A percentile compares a stretch with the other conserved stretches of the same genome.
Conservation (phyloP, 2,113 vertebrate species). For the Pteruthius melanotis region DNA sequence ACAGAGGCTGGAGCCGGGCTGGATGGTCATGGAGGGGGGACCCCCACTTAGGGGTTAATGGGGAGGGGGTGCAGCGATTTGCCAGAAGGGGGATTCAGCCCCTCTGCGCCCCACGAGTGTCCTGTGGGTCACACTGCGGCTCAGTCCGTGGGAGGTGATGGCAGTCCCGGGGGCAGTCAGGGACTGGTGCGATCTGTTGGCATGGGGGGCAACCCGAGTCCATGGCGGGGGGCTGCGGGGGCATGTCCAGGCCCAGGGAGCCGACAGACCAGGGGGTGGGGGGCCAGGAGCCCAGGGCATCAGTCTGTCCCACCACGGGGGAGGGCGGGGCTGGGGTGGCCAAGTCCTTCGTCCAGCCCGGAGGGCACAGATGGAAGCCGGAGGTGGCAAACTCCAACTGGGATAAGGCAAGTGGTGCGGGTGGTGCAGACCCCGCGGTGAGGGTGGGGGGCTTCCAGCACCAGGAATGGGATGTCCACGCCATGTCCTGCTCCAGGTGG, state of each 20-base stretch:
- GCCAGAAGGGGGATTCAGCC: neutral
- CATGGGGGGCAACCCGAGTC: neutral
- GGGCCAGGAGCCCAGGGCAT: neutral
- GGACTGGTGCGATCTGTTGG: rapidly evolving
- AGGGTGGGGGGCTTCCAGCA: neutral
- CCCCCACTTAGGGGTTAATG: neutral
- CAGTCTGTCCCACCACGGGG: neutral
- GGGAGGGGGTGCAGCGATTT: neutral
- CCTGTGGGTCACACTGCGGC: neutral
- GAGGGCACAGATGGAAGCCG: neutral
- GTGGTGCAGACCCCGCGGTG: neutral
- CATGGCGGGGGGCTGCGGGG: rapidly evolving
- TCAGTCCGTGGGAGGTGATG: neutral
- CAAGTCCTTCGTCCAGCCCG: rapidly evolving
- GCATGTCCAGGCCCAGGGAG: neutral
- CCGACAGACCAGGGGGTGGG: rapidly evolving
- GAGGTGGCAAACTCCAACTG: neutral
- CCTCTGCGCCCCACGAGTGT: neutral
- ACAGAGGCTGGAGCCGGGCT: neutral
- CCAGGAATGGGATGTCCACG: neutral
- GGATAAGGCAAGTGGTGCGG: neutral
- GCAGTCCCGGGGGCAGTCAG: no score
- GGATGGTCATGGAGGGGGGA: neutral
- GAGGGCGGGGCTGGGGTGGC: rapidly evolving
- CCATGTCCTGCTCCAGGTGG: neutral